Conservation (phyloP, 2,113 vertebrate genomes). For the Jaculus jaculus region DNA sequence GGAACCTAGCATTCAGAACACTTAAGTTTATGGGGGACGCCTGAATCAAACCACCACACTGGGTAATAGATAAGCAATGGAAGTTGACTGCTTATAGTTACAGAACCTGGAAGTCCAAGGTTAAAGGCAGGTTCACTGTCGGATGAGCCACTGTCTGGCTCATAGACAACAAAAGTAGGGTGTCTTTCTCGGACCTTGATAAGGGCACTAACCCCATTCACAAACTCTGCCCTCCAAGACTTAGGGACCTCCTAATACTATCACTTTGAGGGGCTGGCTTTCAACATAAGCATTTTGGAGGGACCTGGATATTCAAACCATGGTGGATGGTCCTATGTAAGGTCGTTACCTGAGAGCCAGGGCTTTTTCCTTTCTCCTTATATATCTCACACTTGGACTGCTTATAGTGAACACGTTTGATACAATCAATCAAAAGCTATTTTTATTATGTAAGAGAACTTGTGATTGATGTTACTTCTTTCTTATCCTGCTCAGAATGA, state of each 20-base stretch:
- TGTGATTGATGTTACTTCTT: neutral
- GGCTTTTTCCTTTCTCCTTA: neutral
- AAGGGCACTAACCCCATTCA: neutral
- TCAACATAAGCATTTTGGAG: neutral
- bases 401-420: neutral
- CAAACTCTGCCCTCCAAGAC: neutral
- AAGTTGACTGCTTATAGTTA: neutral
- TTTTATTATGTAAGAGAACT: constrained; percentile 4
- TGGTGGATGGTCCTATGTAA: neutral
- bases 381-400: neutral
- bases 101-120: neutral
- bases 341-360: neutral
- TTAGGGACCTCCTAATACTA: neutral
- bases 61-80: neutral
- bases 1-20: too few relatives aligned
- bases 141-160: neutral
- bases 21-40: too few relatives aligned
- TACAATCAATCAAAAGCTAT: neutral
- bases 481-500: neutral
- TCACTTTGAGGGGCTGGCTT: neutral
- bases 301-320: neutral
- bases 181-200: neutral
- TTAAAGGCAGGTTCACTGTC: neutral
- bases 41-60: too few relatives aligned
- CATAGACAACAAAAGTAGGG: neutral